phyloP scores from a whole-genome alignment of 2,888 invertebrate species.

The Morpho achilles region DNA sequence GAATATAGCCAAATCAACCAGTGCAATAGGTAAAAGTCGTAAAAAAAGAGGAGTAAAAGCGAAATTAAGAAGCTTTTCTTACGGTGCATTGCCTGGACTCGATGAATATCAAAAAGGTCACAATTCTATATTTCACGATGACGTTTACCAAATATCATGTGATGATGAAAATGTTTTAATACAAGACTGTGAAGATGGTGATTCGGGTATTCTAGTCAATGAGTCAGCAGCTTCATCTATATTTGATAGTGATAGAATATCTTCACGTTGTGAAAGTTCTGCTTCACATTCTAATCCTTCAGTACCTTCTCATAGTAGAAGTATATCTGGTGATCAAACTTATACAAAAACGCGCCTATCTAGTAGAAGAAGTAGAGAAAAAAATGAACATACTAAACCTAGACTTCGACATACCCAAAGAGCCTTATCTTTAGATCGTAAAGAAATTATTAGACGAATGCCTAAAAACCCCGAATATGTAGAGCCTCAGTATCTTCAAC shows the following conservation, averaged over 20 bases:
- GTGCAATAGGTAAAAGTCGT: constrained; percentile 51
- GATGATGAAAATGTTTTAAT: constrained; percentile 77
- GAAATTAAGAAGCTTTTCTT: constrained; percentile 85
- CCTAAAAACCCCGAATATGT: constrained; percentile 61
- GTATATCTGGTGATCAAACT: constrained; percentile 72
- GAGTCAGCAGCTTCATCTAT: constrained; percentile 85
- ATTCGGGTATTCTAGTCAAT: constrained; percentile 87
- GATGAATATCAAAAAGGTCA: constrained; percentile 83
- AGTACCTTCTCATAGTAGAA: constrained; percentile 64
- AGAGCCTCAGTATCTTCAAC: constrained; percentile 66
- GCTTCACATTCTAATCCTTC: constrained; percentile 64
- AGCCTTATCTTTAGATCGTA: constrained; percentile 76
- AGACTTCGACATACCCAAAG: constrained; percentile 67
- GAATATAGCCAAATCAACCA: constrained; percentile 51
- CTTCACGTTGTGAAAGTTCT: constrained; percentile 75
- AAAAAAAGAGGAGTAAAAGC: constrained; percentile 69
- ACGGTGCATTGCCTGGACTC: constrained; percentile 85
- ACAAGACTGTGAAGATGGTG: constrained; percentile 84
- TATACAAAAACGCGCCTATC: constrained; percentile 58
- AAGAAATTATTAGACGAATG: constrained; percentile 73
- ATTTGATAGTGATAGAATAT: constrained; percentile 77
- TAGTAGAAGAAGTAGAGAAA: constrained; percentile 63
- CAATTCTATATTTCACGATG: constrained; percentile 82
- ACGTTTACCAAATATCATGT: constrained; percentile 69
- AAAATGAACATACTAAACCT: constrained; percentile 52